Evolutionary conservation across 2,113 vertebrate genomes (phyloP).

Genomic region (Psilopsiagon aymara): DNA sequence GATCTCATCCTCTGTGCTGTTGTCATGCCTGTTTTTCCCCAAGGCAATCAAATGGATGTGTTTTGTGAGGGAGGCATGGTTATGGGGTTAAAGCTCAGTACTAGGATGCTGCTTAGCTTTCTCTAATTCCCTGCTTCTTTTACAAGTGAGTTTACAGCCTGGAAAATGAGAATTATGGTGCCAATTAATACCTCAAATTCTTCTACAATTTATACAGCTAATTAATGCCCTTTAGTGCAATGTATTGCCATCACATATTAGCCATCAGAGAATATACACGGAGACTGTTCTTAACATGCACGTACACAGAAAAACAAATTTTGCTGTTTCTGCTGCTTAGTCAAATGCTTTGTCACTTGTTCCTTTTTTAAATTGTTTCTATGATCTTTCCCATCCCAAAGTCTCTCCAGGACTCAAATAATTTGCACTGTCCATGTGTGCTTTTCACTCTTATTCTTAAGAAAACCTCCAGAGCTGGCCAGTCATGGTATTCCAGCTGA

Average conservation of each 20-base stretch:
- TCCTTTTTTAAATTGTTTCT: not conserved
- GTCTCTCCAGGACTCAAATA: not conserved
- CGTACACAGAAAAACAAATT: not conserved
- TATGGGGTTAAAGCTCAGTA: not conserved
- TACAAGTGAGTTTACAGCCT: not conserved
- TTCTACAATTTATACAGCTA: not conserved
- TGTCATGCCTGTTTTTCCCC: not conserved
- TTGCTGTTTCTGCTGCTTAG: accelerated
- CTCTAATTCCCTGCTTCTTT: not conserved
- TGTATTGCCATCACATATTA: not conserved
- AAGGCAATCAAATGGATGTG: not conserved
- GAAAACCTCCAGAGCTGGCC: not conserved
- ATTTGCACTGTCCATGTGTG: not conserved
- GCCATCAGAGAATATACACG: not conserved
- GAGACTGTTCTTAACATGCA: not conserved
- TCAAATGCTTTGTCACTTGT: not conserved
- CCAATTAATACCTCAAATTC: not conserved
- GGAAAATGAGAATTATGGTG: not conserved
- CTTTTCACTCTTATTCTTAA: not conserved
- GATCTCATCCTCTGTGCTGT: not conserved
- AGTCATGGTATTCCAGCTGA: not conserved
- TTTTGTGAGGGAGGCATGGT: not conserved
- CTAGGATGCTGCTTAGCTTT: not conserved
- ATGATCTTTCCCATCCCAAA: not conserved
- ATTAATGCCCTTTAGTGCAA: not conserved